Evolutionary conservation across 2,888 invertebrate genomes (phyloP).

Genomic region (Drosophila pseudotalamancana): DNA sequence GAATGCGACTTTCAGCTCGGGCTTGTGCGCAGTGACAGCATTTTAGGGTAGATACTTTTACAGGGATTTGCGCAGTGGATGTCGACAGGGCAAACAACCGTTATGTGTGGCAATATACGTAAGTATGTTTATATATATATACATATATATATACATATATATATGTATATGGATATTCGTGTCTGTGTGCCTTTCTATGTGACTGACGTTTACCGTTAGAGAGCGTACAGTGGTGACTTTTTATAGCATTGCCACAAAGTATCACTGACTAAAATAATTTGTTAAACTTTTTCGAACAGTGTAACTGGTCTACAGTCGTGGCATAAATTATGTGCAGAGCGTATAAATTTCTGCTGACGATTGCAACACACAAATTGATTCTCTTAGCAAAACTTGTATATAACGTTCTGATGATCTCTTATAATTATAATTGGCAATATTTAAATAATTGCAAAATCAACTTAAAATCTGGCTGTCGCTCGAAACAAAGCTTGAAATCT

Average conservation of each 20-base stretch:
- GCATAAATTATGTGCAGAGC: constrained; percentile 15
- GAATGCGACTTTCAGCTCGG: constrained; percentile 61
- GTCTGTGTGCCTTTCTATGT: constrained; percentile 17
- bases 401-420: background rate
- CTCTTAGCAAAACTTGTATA: background rate
- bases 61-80: constrained; percentile 83
- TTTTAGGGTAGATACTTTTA: constrained; percentile 84
- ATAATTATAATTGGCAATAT: background rate
- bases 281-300: constrained; percentile 38
- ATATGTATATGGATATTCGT: background rate
- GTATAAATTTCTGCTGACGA: background rate
- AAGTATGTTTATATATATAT: constrained; percentile 3
- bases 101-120: constrained; percentile 30
- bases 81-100: constrained; percentile 61
- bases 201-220: constrained; percentile 50
- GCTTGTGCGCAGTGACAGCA: constrained; percentile 83
- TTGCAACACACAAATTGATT: too few relatives aligned
- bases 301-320: constrained; percentile 45
- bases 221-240: constrained; percentile 74
- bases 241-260: constrained; percentile 34
- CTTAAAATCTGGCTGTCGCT: background rate
- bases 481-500: background rate
- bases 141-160: constrained; percentile 8
- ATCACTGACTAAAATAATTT: constrained; percentile 15
- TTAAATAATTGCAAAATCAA: background rate